Evolutionary conservation across 2,888 invertebrate species (phyloP), one percentile per base, ranked within the genome.

Genomic region (Macrosiphum euphorbiae): DNA sequence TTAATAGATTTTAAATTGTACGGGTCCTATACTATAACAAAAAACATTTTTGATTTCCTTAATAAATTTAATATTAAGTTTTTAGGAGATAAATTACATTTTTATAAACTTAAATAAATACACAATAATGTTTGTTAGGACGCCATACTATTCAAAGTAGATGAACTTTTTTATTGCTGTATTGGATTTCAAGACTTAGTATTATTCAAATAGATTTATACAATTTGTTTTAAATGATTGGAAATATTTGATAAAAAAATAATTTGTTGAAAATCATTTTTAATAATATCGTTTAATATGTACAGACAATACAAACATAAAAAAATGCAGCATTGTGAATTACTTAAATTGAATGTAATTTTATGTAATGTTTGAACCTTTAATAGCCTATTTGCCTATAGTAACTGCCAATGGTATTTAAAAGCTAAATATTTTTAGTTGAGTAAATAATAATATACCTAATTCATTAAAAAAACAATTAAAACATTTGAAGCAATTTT

Each of bases 1-100:
- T 98, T 98, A 95, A 97, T 96, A 3, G 98, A 97, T 96, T 98
- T 98, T 97, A 98, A 97, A 96, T 98, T 97, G 96, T 98, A 98
- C 61, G 98, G 98, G 96, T 98, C 97, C 96, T 96, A 94, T 28
- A 95, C 95, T 47, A 94, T 41, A 92, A 92, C 94, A 94, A 5
- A 5, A 24, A 41, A 41, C 35, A 58, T 84, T 58, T 58, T 8
- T 26, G 88, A 28, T 47, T 47, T 67, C 28, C 47, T n/a, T 16
- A 87, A n/a, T 20, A 55, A 55, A n/a, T n/a, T n/a, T n/a, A n/a
- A 61, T 28, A 61, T 61, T 61, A 61, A n/a, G n/a, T 16, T 52
- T 35, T 8, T n/a, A n/a, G 8, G 7, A 67, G 28, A 8, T 52
- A 16, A n/a, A n/a, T 87, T 50, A n/a, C 7, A 47, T 28, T 50